Evolutionary conservation across 2,888 invertebrate species (phyloP).

Genomic region (Pandemis corylana): DNA sequence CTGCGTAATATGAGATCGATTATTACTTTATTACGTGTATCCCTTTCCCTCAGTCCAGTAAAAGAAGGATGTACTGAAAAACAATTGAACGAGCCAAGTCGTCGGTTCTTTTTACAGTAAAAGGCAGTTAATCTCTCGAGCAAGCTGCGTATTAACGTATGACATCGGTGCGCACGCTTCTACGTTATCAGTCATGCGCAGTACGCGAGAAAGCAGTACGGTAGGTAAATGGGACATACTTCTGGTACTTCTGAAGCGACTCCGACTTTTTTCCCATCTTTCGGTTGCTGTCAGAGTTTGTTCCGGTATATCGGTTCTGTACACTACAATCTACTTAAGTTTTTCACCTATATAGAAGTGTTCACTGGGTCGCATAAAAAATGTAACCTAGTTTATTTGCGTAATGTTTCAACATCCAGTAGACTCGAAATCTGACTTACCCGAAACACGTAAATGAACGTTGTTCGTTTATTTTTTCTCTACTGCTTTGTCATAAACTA

Average conservation of each 20-base stretch:
- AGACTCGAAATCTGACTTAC: no score
- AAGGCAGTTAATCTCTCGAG: conserved; percentile 24
- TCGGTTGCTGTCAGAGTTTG: no score
- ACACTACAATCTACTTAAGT: no score
- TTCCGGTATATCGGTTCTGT: no score
- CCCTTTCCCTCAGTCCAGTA: background rate
- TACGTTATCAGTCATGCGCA: conserved; percentile 23
- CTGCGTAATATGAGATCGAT: no score
- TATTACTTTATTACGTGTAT: background rate
- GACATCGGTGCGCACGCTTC: conserved; percentile 22
- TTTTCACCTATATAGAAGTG: no score
- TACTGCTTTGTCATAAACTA: background rate
- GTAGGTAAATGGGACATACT: no score
- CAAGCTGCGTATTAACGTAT: conserved; percentile 18
- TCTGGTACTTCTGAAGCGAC: no score
- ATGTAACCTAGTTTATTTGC: no score
- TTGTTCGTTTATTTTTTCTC: background rate
- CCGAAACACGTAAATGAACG: background rate
- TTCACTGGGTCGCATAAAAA: no score
- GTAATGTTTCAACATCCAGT: no score
- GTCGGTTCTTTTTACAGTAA: background rate
- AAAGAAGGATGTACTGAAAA: background rate
- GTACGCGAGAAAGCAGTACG: background rate
- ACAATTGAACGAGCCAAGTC: background rate
- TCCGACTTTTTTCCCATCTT: no score